Base-by-base conservation (phyloP, 2,113 vertebrate genomes). In the Panurus biarmicus region DNA sequence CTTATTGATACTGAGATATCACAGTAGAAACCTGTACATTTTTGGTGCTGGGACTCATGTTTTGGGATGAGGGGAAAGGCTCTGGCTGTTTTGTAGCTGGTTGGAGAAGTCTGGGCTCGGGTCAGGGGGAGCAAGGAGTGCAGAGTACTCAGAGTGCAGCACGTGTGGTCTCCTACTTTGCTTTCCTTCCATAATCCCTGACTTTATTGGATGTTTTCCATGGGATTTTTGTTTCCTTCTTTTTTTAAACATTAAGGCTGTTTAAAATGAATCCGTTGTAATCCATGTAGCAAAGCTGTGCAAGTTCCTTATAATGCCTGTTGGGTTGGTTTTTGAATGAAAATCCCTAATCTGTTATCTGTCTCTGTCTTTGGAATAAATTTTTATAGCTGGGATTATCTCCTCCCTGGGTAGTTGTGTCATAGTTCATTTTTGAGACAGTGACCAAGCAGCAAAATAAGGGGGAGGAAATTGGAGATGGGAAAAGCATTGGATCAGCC, bases 281-380 rank as follows among this genome's bases (percentile, higher is more conserved):
- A 96, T 90, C 82, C 64, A 2, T 26, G 51, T 44, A 90, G 90
- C 79, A 94, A 90, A 94, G 82, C 79, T 29, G 14, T 60, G 33
- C 1, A 3, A 87, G 35, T 78, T 92, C 73, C 51, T 87, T 50
- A 28, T 82, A 87, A 93, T 90, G 93, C 87, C 62, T 79, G 8
- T 83, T 92, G 79, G 42, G 72, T 51, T 87, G 50, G 12, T 58
- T 88, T 95, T 71, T 80, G 60, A 80, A 84, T 92, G 51, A 92
- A 71, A 87, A 80, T 92, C 88, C 48, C 56, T 92, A 77, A 90
- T 94, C 92, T 95, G 81, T 88, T 90, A 90, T 94, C 90, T 92
- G 75, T 10, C 26, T 73, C 14, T 61, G 65, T 56, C 62, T 83
- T 93, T 72, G 42, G 67, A 85, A 42, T 79, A 62, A 26, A 74